These are phyloP conservation scores for Stenoptilia bipunctidactyla DNA, from an alignment of 2,888 invertebrate species.

Conservation along the genomic window DNA sequence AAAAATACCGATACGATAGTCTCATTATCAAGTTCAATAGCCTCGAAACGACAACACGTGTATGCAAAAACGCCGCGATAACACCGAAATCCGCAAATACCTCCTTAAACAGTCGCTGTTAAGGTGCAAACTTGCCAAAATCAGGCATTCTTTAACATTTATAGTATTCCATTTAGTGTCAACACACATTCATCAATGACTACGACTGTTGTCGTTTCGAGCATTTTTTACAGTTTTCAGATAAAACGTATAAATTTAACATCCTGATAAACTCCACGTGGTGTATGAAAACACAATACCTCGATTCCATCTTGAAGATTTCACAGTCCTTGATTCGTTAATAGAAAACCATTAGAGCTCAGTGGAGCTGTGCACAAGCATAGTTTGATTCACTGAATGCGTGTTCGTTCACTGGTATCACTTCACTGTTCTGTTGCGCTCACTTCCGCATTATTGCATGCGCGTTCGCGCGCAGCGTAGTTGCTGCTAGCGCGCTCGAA, in stretches of 20 bases:
- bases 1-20: slow-evolving; percentile 56
- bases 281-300: slow-evolving; percentile 41
- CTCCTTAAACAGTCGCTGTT: slow-evolving; percentile 35
- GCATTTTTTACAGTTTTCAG: neutral
- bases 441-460: slow-evolving; percentile 66
- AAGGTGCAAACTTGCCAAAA: slow-evolving; percentile 52
- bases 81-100: slow-evolving; percentile 41
- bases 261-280: neutral
- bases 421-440: slow-evolving; percentile 45
- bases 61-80: slow-evolving; percentile 55
- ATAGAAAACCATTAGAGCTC: slow-evolving; percentile 54
- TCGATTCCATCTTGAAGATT: slow-evolving; percentile 61
- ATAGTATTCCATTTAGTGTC: slow-evolving; percentile 51
- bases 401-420: slow-evolving; percentile 50
- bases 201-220: slow-evolving; percentile 20
- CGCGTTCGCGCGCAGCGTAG: slow-evolving; percentile 29
- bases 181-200: slow-evolving; percentile 61
- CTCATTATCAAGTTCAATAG: slow-evolving; percentile 70
- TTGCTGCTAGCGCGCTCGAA: slow-evolving; percentile 41
- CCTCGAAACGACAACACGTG: slow-evolving; percentile 62
- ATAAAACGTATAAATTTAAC: neutral
- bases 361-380: slow-evolving; percentile 51
- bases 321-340: slow-evolving; percentile 54
- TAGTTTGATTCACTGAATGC: slow-evolving; percentile 59
- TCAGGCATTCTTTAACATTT: slow-evolving; percentile 36